Conservation (phyloP, 1,140 invertebrate species). For the Macrobrachium rosenbergii region DNA sequence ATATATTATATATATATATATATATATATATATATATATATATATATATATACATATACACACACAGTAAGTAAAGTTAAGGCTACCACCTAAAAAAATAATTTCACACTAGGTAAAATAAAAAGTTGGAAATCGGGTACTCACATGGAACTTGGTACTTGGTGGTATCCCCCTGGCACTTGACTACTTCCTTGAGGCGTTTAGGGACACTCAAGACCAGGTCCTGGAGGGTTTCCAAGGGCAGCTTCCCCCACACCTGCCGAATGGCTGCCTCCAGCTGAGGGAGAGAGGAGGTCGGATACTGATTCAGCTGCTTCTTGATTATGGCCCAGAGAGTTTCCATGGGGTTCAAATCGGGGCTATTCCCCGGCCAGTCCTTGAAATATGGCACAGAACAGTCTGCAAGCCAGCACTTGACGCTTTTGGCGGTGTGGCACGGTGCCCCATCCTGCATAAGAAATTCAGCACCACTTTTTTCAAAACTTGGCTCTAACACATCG, state of each 20-base stretch:
- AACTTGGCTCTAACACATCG: background rate
- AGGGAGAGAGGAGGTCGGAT: background rate
- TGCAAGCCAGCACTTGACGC: background rate
- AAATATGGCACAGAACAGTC: background rate
- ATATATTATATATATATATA: no score
- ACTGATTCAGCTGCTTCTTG: background rate
- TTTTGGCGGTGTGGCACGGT: no score
- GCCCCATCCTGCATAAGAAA: constrained; percentile 12
- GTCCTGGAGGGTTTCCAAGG: background rate
- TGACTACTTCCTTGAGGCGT: background rate
- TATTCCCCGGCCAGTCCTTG: constrained; percentile 1
- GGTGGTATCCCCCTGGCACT: background rate
- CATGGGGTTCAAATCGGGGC: background rate
- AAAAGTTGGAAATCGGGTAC: no score
- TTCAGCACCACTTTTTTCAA: background rate
- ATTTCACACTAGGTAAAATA: no score
- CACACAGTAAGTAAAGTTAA: no score
- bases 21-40: no score
- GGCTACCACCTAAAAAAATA: no score
- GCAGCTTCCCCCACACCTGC: background rate
- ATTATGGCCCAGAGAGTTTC: constrained; percentile 12
- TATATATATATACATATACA: no score
- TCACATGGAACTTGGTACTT: background rate
- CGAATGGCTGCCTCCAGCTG: background rate
- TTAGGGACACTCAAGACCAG: background rate